Evolutionary conservation across 2,113 vertebrate species (phyloP).

Genomic region (Phaetusa simplex): DNA sequence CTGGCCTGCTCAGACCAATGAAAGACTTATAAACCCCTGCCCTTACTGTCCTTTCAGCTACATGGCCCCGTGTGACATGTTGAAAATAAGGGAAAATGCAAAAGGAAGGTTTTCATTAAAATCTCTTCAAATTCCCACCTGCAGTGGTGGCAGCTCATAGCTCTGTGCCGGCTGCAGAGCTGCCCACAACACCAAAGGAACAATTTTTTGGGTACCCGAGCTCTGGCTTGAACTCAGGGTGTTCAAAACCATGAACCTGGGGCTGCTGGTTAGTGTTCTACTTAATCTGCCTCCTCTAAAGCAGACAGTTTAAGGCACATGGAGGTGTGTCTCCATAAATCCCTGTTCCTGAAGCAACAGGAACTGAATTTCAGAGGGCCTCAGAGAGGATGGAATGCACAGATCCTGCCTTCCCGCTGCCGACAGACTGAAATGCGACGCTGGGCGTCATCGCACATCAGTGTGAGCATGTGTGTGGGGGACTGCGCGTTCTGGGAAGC

Average conservation of each 20-base stretch:
- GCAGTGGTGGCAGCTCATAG: background rate
- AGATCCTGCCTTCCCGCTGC: background rate
- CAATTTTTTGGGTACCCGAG: background rate
- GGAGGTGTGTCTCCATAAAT: accelerated
- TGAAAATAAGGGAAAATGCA: background rate
- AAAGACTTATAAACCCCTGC: background rate
- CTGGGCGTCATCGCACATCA: background rate
- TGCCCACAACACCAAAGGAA: background rate
- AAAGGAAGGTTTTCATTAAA: background rate
- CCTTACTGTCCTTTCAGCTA: background rate
- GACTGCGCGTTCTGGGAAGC: slow-evolving; percentile 23
- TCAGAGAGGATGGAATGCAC: background rate
- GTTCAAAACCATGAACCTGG: background rate
- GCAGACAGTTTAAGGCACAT: background rate
- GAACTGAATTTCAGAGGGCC: background rate
- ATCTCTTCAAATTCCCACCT: background rate
- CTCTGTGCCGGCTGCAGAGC: background rate
- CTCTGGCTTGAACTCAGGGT: background rate
- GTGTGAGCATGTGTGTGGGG: slow-evolving; percentile 38
- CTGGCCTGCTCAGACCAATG: background rate
- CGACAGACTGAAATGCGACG: background rate
- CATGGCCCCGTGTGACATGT: accelerated
- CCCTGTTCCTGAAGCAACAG: background rate
- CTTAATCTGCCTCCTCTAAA: background rate
- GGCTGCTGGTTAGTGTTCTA: background rate